Evolutionary conservation across 1,140 invertebrate species (phyloP).

Genomic region (Belonocnema kinseyi): DNA sequence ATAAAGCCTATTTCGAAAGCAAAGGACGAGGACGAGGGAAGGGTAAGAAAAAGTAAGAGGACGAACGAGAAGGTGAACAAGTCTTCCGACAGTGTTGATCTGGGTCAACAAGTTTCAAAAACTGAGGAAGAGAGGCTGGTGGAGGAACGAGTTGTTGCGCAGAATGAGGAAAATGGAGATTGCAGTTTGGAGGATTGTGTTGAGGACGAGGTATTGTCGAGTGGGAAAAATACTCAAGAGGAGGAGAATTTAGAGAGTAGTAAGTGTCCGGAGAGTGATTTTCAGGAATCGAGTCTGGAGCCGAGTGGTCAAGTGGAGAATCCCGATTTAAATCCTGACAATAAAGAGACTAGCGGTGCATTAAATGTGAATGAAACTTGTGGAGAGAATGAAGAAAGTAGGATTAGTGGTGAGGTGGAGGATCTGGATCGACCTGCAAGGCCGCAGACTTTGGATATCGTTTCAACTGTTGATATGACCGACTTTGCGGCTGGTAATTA

Average conservation of each 20-base stretch:
- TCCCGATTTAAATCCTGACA: neutral
- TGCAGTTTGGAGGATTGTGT: neutral
- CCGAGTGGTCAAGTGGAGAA: slow-evolving; percentile 28
- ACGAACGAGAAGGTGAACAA: slow-evolving; percentile 54
- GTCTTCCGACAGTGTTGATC: slow-evolving; percentile 51
- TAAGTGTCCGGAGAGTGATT: neutral
- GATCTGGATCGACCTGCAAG: slow-evolving; percentile 57
- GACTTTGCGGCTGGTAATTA: slow-evolving; percentile 56
- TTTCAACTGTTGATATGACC: slow-evolving; percentile 61
- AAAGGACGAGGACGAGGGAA: slow-evolving; percentile 52
- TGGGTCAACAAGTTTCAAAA: slow-evolving; percentile 16
- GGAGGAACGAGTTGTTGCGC: slow-evolving; percentile 23
- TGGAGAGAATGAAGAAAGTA: slow-evolving; percentile 28
- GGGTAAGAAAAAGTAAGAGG: slow-evolving; percentile 55
- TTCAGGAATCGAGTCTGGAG: slow-evolving; percentile 20
- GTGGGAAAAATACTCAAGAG: slow-evolving; percentile 14
- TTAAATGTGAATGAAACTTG: slow-evolving; percentile 36
- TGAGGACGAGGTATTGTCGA: neutral
- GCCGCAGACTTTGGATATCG: slow-evolving; percentile 70
- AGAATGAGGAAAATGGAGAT: slow-evolving; percentile 45
- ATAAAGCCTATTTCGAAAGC: slow-evolving; percentile 51
- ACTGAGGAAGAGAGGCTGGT: slow-evolving; percentile 31
- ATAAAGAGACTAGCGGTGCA: slow-evolving; percentile 26
- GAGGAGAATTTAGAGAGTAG: slow-evolving; percentile 35
- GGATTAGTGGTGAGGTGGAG: slow-evolving; percentile 49